Evolutionary conservation across 2,797 vertebrate genomes (phyloP), one percentile per base, ranked within the genome.

Genomic region (Ambastaia sidthimunki): DNA sequence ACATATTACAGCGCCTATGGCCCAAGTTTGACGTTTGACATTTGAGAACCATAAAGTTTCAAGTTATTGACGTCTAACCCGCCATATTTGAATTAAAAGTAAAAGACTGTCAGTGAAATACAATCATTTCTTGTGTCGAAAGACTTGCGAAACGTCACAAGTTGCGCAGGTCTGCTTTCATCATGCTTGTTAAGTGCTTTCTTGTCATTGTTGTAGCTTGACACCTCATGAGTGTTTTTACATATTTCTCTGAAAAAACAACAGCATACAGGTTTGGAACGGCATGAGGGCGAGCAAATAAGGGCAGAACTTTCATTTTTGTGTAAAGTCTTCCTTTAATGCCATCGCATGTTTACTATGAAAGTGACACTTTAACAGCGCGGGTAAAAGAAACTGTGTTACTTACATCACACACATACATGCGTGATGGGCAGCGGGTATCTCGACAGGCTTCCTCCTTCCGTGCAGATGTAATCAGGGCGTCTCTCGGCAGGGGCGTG

Each of bases 401-500:
- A 75, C 10, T 50, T 78, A n/a, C 62, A 66, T 74, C 55, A 65
- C 71, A 76, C 74, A 44, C 79, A 72, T 79, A 69, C 47, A 80
- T 62, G 75, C 50, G 52, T 86, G 83, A 86, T 80, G 84, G 85
- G 76, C 83, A 86, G 85, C 48, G 63, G 60, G 62, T 80, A 78
- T 73, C 81, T 82, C 83, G 54, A 71, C 81, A 71, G 80, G 80
- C 71, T 78, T 50, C 73, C 66, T 48, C 78, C 77, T 83, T 84
- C 80, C 78, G 66, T 73, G 78, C 82, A 85, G 82, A 87, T 87
- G 85, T 85, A 85, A 85, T 87, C 80, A 76, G 84, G 80, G 83
- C 78, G 74, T 88, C 77, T 85, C 84, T 87, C 87, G 41, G 84
- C 80, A 75, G 85, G 84, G 75, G 86, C 77, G 75, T 87, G 77